phyloP scores from a whole-genome alignment of 2,888 invertebrate species.

The Oxycera nigricornis region DNA sequence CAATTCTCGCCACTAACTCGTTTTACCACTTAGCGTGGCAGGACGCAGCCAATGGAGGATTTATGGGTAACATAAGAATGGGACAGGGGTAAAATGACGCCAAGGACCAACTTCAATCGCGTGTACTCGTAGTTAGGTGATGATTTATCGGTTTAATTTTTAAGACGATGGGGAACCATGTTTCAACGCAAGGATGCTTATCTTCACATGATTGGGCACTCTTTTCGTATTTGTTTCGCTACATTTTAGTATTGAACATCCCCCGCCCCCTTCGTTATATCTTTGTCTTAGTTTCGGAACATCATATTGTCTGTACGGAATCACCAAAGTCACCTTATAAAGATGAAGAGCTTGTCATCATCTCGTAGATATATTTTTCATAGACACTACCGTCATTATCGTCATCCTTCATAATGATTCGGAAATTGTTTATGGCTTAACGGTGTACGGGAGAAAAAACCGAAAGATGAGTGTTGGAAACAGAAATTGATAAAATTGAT shows the following conservation, averaged over 20 bases:
- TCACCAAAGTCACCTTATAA: neutral
- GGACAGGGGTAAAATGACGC: neutral
- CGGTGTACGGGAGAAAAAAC: neutral
- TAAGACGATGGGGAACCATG: slow-evolving; percentile 26
- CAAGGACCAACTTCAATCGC: neutral
- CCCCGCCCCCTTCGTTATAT: neutral
- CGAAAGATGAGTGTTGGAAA: neutral
- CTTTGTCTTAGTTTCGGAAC: no score
- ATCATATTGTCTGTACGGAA: neutral
- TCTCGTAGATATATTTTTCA: neutral
- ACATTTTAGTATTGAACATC: no score
- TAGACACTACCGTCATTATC: slow-evolving; percentile 11
- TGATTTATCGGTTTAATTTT: slow-evolving; percentile 44
- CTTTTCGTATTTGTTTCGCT: neutral
- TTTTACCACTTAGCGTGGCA: no score
- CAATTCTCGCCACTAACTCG: no score
- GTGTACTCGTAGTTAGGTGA: slow-evolving; percentile 24
- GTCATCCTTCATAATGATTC: slow-evolving; percentile 36
- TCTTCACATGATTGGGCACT: slow-evolving; percentile 14
- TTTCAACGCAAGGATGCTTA: neutral
- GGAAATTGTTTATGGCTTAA: slow-evolving; percentile 38
- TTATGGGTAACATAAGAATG: neutral
- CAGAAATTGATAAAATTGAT: slow-evolving; percentile 17
- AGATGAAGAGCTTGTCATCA: slow-evolving; percentile 6
- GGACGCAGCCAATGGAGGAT: no score